phyloP scores from a whole-genome alignment of 2,888 invertebrate genomes.

The Drosophila acutilabella region DNA sequence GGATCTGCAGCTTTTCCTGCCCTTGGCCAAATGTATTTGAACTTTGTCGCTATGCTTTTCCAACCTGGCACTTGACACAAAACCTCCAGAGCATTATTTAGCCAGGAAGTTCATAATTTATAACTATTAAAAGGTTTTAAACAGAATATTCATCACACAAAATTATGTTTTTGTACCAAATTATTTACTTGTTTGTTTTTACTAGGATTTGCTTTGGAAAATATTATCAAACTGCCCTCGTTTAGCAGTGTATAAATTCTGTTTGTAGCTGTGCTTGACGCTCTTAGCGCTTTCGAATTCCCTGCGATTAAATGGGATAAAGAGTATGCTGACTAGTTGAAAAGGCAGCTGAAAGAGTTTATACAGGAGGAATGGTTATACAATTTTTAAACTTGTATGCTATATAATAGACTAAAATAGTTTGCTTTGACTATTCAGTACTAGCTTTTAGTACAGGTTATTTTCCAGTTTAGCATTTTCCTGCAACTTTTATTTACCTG shows the following conservation, averaged over 20 bases:
- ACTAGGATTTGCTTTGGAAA: neutral
- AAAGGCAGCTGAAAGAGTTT: neutral
- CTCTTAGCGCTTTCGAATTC: slow-evolving; percentile 3
- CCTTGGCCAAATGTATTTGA: slow-evolving; percentile 17
- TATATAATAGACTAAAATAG: too few species aligned
- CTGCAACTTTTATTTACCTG: slow-evolving; percentile 16
- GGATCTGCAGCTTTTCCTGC: slow-evolving; percentile 21
- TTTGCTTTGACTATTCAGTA: neutral
- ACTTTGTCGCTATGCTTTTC: slow-evolving; percentile 16
- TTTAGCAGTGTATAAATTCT: neutral
- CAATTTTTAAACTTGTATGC: too few species aligned
- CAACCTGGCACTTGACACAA: slow-evolving; percentile 14
- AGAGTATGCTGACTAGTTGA: neutral
- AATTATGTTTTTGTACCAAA: too few species aligned
- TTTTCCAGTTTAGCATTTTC: neutral
- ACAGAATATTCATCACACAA: too few species aligned
- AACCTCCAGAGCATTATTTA: slow-evolving; percentile 4
- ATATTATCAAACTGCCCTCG: slow-evolving; percentile 4
- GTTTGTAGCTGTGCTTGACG: slow-evolving; percentile 5
- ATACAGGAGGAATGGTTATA: too few species aligned
- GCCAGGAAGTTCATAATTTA: neutral
- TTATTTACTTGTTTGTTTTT: too few species aligned
- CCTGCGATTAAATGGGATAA: neutral
- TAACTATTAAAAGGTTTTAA: neutral
- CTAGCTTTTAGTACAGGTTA: neutral